phyloP scores from a whole-genome alignment of 1,140 invertebrate species.

The Drosophila tani region DNA sequence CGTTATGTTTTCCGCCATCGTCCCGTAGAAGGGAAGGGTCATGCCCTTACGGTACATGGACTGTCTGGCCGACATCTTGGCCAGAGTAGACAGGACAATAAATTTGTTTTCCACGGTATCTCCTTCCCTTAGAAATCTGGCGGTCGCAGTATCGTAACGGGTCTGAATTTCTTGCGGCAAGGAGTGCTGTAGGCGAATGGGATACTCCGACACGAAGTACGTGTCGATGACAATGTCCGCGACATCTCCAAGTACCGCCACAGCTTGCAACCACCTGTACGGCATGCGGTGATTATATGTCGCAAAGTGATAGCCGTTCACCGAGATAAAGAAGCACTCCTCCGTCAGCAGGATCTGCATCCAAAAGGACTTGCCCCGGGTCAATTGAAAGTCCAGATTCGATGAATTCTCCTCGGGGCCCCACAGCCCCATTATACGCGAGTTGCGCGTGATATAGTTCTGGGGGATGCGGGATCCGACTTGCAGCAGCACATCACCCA shows the following conservation, averaged over 20 bases:
- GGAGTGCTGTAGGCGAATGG: conserved; percentile 42
- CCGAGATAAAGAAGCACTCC: conserved; percentile 86
- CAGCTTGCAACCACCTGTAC: conserved; percentile 85
- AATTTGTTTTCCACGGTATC: conserved; percentile 14
- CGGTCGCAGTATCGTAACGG: not conserved
- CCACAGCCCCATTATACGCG: conserved; percentile 86
- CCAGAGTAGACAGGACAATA: conserved; percentile 8
- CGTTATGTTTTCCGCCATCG: conserved; percentile 16
- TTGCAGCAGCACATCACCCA: conserved; percentile 90
- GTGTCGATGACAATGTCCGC: conserved; percentile 46
- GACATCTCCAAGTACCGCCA: conserved; percentile 60
- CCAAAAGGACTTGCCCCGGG: conserved; percentile 79
- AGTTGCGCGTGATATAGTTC: conserved; percentile 90
- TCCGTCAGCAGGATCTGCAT: conserved; percentile 84
- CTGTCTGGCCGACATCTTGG: conserved; percentile 4
- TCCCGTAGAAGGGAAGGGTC: conserved; percentile 56
- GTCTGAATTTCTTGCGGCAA: conserved; percentile 9
- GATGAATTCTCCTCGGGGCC: conserved; percentile 88
- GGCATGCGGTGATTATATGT: conserved; percentile 88
- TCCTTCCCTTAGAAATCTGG: not conserved
- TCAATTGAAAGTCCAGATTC: conserved; percentile 69
- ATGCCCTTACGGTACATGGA: conserved; percentile 3
- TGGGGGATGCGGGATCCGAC: conserved; percentile 90
- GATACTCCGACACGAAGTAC: conserved; percentile 60
- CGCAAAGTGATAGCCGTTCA: conserved; percentile 90